phyloP scores from a whole-genome alignment of 1,140 invertebrate genomes.

The Zaprionus lachaisei region DNA sequence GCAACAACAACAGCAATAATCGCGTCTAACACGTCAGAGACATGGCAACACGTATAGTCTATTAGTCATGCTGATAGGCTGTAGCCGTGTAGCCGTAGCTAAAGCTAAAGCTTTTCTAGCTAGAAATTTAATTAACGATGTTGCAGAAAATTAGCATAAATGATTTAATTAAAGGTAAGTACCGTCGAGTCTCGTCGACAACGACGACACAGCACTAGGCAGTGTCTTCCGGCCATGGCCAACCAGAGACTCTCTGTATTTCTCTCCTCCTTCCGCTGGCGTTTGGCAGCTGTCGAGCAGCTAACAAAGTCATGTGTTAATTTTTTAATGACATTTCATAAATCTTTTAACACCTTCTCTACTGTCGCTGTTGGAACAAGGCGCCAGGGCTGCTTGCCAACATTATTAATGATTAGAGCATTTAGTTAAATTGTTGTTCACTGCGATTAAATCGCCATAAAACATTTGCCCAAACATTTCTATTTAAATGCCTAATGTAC shows the following conservation, averaged over 20 bases:
- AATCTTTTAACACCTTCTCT: constrained; percentile 55
- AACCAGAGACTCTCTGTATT: background rate
- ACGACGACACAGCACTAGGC: no score
- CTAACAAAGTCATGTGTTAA: constrained; percentile 72
- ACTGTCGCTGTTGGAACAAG: background rate
- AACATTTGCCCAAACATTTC: constrained; percentile 32
- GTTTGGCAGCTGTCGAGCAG: constrained; percentile 13
- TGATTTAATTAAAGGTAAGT: constrained; percentile 81
- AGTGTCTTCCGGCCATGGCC: background rate
- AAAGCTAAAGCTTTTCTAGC: constrained; percentile 4
- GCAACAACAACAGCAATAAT: constrained; percentile 22
- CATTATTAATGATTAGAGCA: constrained; percentile 10
- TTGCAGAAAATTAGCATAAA: constrained; percentile 78
- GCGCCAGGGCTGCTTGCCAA: background rate
- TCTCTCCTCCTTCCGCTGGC: background rate
- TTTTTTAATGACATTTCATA: constrained; percentile 76
- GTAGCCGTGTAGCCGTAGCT: background rate
- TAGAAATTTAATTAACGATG: constrained; percentile 74
- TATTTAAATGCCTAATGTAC: constrained; percentile 24
- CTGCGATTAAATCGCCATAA: constrained; percentile 41
- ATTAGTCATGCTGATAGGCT: constrained; percentile 47
- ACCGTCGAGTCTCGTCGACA: constrained; percentile 17
- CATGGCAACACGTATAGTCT: constrained; percentile 23
- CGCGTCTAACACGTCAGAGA: constrained; percentile 20
- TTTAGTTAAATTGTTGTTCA: constrained; percentile 34